A percentile compares a stretch with the other conserved stretches of the same genome.
Evolutionary conservation across 2,888 invertebrate species (phyloP).

Genomic region (Cosmia trapezina): DNA sequence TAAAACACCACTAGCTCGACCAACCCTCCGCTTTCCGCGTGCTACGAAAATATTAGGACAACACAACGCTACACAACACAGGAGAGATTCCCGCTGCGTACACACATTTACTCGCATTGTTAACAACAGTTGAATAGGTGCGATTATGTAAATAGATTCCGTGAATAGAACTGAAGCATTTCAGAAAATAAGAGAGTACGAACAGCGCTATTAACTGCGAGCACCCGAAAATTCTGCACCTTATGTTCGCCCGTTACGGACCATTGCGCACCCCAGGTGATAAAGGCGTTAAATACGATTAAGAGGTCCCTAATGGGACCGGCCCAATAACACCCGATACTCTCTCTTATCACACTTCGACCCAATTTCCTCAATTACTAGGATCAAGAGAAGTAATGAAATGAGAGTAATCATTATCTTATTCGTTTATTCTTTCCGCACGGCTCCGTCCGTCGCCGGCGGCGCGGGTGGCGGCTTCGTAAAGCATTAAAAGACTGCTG

Average conservation of each 20-base stretch:
- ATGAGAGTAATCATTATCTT: constrained; percentile 89
- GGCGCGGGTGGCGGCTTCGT: constrained; percentile 74
- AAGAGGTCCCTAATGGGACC: constrained; percentile 84
- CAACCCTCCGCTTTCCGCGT: constrained; percentile 67
- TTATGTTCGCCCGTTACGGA: constrained; percentile 76
- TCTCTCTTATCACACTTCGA: constrained; percentile 85
- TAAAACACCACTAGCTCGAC: constrained; percentile 74
- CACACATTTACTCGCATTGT: constrained; percentile 63
- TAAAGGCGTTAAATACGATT: constrained; percentile 88
- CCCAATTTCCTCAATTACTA: constrained; percentile 89
- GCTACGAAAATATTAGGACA: constrained; percentile 65
- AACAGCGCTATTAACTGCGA: constrained; percentile 66
- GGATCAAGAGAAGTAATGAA: constrained; percentile 90
- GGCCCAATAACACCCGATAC: constrained; percentile 83
- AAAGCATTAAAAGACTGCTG: constrained; percentile 88
- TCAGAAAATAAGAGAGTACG: constrained; percentile 66
- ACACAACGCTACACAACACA: constrained; percentile 53
- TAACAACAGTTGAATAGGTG: constrained; percentile 65
- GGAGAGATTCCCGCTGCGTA: constrained; percentile 49
- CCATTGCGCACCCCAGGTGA: constrained; percentile 88
- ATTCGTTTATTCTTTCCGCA: constrained; percentile 84
- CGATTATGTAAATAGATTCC: constrained; percentile 69
- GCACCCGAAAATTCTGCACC: constrained; percentile 69
- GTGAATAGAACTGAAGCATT: constrained; percentile 62
- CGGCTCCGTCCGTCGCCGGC: constrained; percentile 78